Evolutionary conservation across 2,888 invertebrate genomes (phyloP).

Genomic region (Athalia circularis): DNA sequence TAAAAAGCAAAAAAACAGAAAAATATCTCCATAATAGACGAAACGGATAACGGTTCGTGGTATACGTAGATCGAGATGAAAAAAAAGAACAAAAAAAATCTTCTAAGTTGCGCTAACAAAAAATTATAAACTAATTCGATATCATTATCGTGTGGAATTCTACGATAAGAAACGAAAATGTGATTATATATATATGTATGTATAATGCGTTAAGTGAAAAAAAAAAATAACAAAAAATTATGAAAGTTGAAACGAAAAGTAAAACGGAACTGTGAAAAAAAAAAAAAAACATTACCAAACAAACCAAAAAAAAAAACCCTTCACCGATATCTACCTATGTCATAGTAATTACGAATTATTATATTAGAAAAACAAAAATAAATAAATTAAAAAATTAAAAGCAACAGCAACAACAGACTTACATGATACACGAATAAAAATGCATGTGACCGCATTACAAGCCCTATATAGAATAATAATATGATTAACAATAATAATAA

Average conservation of each 20-base stretch:
- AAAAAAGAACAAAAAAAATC: no score
- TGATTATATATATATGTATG: neutral
- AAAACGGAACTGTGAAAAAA: neutral
- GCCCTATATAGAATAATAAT: neutral
- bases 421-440: no score
- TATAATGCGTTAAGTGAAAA: constrained; percentile 27
- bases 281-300: neutral
- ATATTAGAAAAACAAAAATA: neutral
- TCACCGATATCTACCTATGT: neutral
- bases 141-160: no score
- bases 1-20: no score
- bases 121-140: no score
- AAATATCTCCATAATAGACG: no score
- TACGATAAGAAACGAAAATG: neutral
- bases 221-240: constrained; percentile 1
- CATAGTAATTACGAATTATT: constrained; percentile 11
- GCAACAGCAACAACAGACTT: no score
- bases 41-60: no score
- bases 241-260: constrained; percentile 43
- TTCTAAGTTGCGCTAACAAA: no score
- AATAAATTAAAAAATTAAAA: no score
- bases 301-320: constrained; percentile 19
- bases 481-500: constrained; percentile 17
- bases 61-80: no score
- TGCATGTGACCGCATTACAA: no score